Percentiles rank a stretch among this genome's conserved stretches.
These are phyloP conservation scores for Agrochola lychnidis DNA, from an alignment of 2,888 invertebrate genomes.

Conservation along the genomic window DNA sequence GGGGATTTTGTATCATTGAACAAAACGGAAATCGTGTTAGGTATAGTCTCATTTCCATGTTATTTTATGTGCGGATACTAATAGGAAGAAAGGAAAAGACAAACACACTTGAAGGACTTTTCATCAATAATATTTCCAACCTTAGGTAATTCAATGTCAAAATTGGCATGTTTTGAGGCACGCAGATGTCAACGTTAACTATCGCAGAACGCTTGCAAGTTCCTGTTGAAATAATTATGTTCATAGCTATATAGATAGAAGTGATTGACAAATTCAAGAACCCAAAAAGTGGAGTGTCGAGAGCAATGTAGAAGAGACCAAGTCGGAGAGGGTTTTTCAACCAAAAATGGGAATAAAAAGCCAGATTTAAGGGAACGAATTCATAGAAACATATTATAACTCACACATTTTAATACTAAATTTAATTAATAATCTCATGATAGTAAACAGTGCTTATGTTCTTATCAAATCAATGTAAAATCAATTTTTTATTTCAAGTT, in stretches of 20 bases:
- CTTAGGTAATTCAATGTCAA: not conserved
- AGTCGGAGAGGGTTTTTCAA: not conserved
- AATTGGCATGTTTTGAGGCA: not conserved
- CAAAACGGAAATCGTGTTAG: not conserved
- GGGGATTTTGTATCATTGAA: not conserved
- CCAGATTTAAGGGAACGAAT: not conserved
- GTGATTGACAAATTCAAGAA: slow-evolving; percentile 4
- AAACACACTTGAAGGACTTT: not conserved
- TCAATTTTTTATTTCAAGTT: not conserved
- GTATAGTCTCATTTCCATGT: not conserved
- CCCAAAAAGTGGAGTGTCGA: not conserved
- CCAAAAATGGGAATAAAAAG: not conserved
- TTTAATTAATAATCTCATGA: slow-evolving; percentile 11
- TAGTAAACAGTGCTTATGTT: not conserved
- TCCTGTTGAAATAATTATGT: slow-evolving; percentile 6
- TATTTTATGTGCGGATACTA: not conserved
- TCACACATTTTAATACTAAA: slow-evolving; percentile 17
- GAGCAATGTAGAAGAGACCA: not conserved
- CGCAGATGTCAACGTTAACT: not conserved
- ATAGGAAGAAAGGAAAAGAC: not conserved
- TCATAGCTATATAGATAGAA: not conserved
- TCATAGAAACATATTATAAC: slow-evolving; percentile 10
- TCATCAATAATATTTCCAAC: not conserved
- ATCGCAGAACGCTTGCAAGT: not conserved
- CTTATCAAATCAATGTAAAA: not conserved